These are phyloP conservation scores for Lagorchestes hirsutus DNA, from an alignment of 2,797 vertebrate species.

Conservation along the genomic window DNA sequence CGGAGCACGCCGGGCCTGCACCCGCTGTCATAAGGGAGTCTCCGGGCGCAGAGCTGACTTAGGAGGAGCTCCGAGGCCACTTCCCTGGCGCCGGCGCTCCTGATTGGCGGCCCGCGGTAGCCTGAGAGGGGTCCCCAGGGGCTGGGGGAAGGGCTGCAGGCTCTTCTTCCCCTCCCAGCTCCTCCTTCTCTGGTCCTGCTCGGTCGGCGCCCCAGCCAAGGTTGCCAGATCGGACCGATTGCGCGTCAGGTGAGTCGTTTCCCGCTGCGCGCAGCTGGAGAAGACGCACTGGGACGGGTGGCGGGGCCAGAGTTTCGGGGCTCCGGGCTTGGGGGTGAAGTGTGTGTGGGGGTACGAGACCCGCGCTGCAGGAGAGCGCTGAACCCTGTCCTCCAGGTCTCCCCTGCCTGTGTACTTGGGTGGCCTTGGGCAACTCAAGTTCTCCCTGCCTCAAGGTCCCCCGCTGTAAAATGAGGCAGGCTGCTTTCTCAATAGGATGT, in stretches of 20 bases:
- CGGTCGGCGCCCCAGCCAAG: not conserved
- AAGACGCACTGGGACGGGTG: not conserved
- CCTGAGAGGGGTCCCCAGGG: not conserved
- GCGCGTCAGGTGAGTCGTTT: not conserved
- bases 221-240: not conserved
- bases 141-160: not conserved
- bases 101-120: not conserved
- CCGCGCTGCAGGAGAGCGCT: not conserved
- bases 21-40: not conserved
- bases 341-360: not conserved
- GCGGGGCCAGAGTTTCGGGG: not conserved
- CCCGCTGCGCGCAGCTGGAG: not conserved
- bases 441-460: not conserved
- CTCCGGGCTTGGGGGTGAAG: not conserved
- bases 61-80: not conserved
- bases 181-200: not conserved
- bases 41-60: rapidly evolving
- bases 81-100: not conserved
- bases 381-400: not conserved
- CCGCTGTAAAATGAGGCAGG: not conserved
- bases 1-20: not conserved
- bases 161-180: not conserved
- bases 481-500: not conserved
- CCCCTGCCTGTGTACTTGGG: too few relatives aligned
- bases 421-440: not conserved